Evolutionary conservation across 2,113 vertebrate species (phyloP), one percentile per base, ranked within the genome.

Genomic region (Actenoides hombroni): DNA sequence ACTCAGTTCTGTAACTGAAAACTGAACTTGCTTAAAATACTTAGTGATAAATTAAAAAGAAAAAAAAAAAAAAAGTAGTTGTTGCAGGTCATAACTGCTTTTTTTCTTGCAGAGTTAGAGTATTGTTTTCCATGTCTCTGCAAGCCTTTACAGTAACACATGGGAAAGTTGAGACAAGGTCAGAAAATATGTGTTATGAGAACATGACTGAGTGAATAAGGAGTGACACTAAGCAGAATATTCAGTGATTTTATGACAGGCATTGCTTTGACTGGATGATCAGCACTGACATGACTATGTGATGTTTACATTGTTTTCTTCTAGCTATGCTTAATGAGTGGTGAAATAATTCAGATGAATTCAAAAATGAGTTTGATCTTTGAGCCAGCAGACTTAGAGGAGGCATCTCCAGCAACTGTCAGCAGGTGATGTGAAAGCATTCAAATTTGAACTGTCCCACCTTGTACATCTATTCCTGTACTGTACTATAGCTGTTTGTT

Each of bases 261-360:
- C 78, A 42, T 83, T 95, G 25, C 59, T 84, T 92, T 74, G 35
- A 57, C 42, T 82, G 54, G 26, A 26, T 29, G 6, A 53, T 84
- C 42, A 82, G 26, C 46, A 54, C 28, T 94, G 89, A 70, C 68
- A 26, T 49, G 68, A 82, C 31, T 61, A 73, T 23, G 69, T 61
- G 46, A 19, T 70, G 46, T 78, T 88, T 87, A 57, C 17, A 2
- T 86, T 95, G 49, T 33, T 89, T 78, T 75, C 77, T 98, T 97
- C 54, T 80, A 99, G 99, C 97, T 99, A 16, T 99, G 99, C 94
- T 96, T 99, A 70, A 99, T 99, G 99, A 99, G 99, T 82, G 99
- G 99, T 29, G 99, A 99, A 97, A 99, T 99, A 92, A 99, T 99
- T 93, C 99, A 99, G 97, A 99, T 99, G 99, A 99, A 93, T 93